Conservation (phyloP, 2,113 vertebrate species). For the Glareola pratincola region DNA sequence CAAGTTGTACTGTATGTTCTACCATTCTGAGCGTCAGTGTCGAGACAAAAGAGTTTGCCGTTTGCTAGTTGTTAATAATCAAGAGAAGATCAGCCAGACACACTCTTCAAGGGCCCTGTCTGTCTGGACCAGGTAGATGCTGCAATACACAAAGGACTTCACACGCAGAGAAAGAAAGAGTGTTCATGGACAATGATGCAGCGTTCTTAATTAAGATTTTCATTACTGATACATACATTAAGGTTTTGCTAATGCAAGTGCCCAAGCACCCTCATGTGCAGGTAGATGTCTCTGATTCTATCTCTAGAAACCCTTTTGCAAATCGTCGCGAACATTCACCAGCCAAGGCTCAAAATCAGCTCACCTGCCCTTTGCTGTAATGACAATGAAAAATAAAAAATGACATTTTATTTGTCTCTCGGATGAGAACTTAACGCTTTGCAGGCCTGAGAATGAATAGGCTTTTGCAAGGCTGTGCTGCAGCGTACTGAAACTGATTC, state of each 20-base stretch:
- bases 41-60: slow-evolving; percentile 72
- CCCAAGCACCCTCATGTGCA: slow-evolving; percentile 74
- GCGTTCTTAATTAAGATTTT: slow-evolving; percentile 85
- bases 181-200: slow-evolving; percentile 79
- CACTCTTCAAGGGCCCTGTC: slow-evolving; percentile 71
- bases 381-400: slow-evolving; percentile 12
- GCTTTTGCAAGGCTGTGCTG: not conserved
- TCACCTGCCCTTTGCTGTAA: slow-evolving; percentile 39
- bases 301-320: slow-evolving; percentile 52
- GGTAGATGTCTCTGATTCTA: slow-evolving; percentile 79
- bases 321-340: not conserved
- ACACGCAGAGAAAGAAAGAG: slow-evolving; percentile 66
- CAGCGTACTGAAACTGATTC: not conserved
- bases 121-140: slow-evolving; percentile 77
- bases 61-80: slow-evolving; percentile 72
- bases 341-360: slow-evolving; percentile 31
- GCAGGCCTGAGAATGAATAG: not conserved
- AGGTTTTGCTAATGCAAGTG: slow-evolving; percentile 72
- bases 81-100: slow-evolving; percentile 76
- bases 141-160: slow-evolving; percentile 76
- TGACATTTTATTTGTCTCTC: not conserved
- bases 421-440: not conserved
- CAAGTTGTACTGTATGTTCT: slow-evolving; percentile 51
- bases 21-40: slow-evolving; percentile 49
- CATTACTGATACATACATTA: slow-evolving; percentile 87